These are phyloP conservation scores for Muscidifurax raptorellus DNA, from an alignment of 1,140 invertebrate species.

Conservation along the genomic window DNA sequence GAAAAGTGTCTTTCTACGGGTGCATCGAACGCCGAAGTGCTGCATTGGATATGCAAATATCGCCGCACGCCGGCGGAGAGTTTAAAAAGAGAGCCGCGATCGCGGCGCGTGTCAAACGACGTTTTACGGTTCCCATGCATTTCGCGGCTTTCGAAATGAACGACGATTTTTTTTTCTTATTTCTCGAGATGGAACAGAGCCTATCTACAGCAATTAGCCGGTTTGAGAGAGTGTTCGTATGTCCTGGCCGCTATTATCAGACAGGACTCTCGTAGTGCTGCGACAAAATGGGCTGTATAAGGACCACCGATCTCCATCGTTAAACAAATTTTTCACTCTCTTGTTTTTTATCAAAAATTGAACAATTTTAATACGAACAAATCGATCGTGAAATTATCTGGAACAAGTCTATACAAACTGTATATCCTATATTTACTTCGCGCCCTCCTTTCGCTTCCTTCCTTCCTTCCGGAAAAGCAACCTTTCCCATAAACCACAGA, in stretches of 20 bases:
- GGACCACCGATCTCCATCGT: not conserved
- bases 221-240: slow-evolving; percentile 71
- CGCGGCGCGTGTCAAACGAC: slow-evolving; percentile 51
- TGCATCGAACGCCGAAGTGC: slow-evolving; percentile 52
- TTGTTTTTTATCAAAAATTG: not conserved
- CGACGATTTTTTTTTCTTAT: slow-evolving; percentile 44
- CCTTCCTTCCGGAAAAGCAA: slow-evolving; percentile 3
- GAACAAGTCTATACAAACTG: no score
- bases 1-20: slow-evolving; percentile 36
- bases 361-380: no score
- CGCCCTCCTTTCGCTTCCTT: not conserved
- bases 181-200: slow-evolving; percentile 32
- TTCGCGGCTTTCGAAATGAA: slow-evolving; percentile 58
- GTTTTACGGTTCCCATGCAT: slow-evolving; percentile 66
- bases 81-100: slow-evolving; percentile 21
- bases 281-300: slow-evolving; percentile 57
- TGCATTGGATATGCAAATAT: slow-evolving; percentile 48
- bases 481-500: no score
- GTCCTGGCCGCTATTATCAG: slow-evolving; percentile 64
- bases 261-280: slow-evolving; percentile 48
- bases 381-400: no score
- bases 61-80: slow-evolving; percentile 8
- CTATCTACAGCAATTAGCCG: slow-evolving; percentile 71
- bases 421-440: no score
- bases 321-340: not conserved